Conservation (phyloP, 2,113 vertebrate genomes). For the Ammodytes marinus region DNA sequence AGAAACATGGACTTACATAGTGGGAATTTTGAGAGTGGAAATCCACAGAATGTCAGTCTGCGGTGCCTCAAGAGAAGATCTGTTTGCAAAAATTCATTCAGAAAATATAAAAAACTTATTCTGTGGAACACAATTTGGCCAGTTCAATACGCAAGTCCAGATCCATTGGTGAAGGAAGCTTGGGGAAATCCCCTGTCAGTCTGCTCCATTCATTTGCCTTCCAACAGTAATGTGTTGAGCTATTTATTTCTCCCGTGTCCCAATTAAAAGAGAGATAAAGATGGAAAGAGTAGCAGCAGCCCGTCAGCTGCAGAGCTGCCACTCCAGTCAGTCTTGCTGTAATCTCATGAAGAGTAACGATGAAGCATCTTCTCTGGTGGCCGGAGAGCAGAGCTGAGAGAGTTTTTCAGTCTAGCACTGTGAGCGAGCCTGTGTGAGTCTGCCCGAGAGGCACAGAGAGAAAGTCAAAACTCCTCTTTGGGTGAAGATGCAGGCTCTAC, state of each 20-base stretch:
- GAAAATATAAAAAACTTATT: conserved; percentile 32
- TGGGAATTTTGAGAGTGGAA: conserved; percentile 29
- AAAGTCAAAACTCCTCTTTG: conserved; percentile 73
- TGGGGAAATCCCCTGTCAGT: conserved; percentile 75
- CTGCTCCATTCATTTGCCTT: conserved; percentile 79
- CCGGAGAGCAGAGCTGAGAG: conserved; percentile 67
- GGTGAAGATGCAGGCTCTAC: conserved; percentile 75
- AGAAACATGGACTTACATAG: conserved; percentile 67
- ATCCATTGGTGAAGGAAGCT: conserved; percentile 73
- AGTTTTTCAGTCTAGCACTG: conserved; percentile 65
- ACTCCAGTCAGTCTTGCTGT: conserved; percentile 53
- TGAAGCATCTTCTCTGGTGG: conserved; percentile 74
- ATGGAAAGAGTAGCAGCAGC: conserved; percentile 70
- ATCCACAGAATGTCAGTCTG: conserved; percentile 41
- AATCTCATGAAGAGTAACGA: conserved; percentile 54
- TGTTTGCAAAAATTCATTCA: conserved; percentile 32
- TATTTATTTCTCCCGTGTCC: conserved; percentile 79
- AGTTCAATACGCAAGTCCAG: conserved; percentile 49
- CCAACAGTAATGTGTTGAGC: conserved; percentile 68
- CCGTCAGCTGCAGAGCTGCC: conserved; percentile 64
- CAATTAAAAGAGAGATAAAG: conserved; percentile 73
- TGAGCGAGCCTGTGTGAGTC: conserved; percentile 64
- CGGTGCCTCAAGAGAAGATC: conserved; percentile 25
- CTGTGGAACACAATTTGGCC: conserved; percentile 50
- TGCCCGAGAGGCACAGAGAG: conserved; percentile 61